Base-by-base conservation (phyloP, 2,888 invertebrate species). In the Arctia plantaginis region DNA sequence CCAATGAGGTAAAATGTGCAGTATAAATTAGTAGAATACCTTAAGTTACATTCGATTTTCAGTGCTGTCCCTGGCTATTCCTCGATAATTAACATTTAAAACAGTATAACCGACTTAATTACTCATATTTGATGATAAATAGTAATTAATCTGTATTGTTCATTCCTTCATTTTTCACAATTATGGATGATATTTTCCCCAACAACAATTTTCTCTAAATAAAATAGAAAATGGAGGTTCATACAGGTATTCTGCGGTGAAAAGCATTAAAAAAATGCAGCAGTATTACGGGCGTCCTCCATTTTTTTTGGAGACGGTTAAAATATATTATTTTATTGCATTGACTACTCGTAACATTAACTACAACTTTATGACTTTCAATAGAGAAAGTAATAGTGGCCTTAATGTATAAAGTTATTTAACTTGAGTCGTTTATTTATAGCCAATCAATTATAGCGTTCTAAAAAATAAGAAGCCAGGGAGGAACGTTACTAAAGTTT, bases 301-400 rank as follows among this genome's bases (percentile, higher is more conserved):
- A 35, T 35, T 55, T n/a, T n/a, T n/a, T n/a, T 10, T 55, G 51
- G n/a, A 55, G n/a, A 33, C 20, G 35, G 15, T 23, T 41, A 55
- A 55, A 55, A 55, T 55, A 51, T 23, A 41, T 51, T 20, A 23
- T 27, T 59, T 27, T 55, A 55, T 55, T 20, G 20, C 44, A 47
- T 30, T 27, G 18, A 18, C 67, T 67, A 67, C 44, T 67, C 30
- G 20, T 44, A 67, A 67, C 30, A 47, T 47, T 67, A 23, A 67
- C 23, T 33, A 47, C 33, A 33, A 47, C 66, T 82, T 82, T 76
- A 71, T 82, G 82, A 74, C 74, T 74, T 76, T 80, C 73, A 80
- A 73, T 66, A 71, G 82, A 68, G 77, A 80, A 84, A 80, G 82
- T 80, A 80, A 69, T 66, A 66, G 55, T 59, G 74, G 18, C 18